Conservation (phyloP, 2,888 invertebrate genomes). For the Drosophila emarginata region DNA sequence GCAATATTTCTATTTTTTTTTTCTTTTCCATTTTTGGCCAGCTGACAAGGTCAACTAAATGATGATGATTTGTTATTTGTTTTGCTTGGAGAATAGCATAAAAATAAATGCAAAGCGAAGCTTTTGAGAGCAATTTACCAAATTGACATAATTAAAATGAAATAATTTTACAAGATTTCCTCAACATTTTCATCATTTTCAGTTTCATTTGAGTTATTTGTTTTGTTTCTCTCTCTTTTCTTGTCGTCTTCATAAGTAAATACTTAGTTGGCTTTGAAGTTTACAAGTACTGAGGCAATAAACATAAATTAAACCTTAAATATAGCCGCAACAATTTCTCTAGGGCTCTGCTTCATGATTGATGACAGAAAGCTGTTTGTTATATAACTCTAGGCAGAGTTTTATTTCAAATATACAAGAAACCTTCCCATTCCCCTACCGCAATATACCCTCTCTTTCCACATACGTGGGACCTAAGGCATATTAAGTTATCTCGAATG, state of each 20-base stretch:
- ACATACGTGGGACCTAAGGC: neutral
- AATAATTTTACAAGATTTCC: slow-evolving; percentile 53
- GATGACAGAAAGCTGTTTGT: slow-evolving; percentile 38
- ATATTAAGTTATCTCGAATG: neutral
- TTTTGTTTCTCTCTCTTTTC: neutral
- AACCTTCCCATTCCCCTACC: neutral
- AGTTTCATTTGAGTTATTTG: neutral
- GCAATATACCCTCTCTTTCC: slow-evolving; percentile 5
- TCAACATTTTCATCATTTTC: neutral
- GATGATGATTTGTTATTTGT: slow-evolving; percentile 35
- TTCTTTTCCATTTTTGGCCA: slow-evolving; percentile 27
- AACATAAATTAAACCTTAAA: slow-evolving; percentile 58
- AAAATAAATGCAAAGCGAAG: slow-evolving; percentile 49
- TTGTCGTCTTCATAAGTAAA: slow-evolving; percentile 1
- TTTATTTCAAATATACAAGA: slow-evolving; percentile 4
- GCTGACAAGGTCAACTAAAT: slow-evolving; percentile 60
- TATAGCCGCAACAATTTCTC: slow-evolving; percentile 37
- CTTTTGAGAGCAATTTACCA: slow-evolving; percentile 36
- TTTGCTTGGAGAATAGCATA: slow-evolving; percentile 28
- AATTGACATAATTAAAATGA: slow-evolving; percentile 68
- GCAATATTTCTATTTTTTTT: slow-evolving; percentile 57
- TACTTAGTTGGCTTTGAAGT: neutral
- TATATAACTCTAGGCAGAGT: slow-evolving; percentile 25
- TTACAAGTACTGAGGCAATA: slow-evolving; percentile 35
- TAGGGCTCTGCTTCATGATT: slow-evolving; percentile 52